phyloP scores from a whole-genome alignment of 37 sponge, comb jelly and placozoan genomes.

The Hormiphora californensis region DNA sequence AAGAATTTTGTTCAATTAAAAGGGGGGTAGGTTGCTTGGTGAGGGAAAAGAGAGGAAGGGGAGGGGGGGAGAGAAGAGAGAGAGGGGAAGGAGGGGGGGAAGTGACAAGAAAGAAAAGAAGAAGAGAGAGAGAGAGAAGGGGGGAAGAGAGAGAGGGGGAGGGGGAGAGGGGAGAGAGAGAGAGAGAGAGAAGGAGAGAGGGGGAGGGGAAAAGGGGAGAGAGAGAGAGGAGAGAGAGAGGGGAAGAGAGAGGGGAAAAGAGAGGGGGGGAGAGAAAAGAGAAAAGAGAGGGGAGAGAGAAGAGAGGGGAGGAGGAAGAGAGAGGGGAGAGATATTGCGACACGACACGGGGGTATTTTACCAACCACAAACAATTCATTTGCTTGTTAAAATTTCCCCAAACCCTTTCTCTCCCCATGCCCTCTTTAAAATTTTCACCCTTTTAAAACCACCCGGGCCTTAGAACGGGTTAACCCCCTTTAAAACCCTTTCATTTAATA shows the following conservation, averaged over 20 bases:
- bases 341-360: too few relatives aligned
- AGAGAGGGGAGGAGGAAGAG: background rate
- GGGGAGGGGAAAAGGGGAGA: background rate
- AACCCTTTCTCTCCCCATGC: too few relatives aligned
- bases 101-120: background rate
- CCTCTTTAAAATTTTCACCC: too few relatives aligned
- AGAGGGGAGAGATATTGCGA: too few relatives aligned
- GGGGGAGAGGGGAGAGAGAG: background rate
- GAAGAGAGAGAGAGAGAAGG: background rate
- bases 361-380: too few relatives aligned
- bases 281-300: background rate
- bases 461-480: too few relatives aligned
- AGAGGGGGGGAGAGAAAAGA: background rate
- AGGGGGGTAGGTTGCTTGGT: too few relatives aligned
- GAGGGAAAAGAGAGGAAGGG: too few relatives aligned
- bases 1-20: too few relatives aligned
- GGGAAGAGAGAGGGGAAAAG: background rate
- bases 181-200: background rate
- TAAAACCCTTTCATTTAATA: too few relatives aligned
- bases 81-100: conserved; percentile 12
- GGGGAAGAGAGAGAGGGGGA: background rate
- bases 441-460: too few relatives aligned
- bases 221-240: background rate
- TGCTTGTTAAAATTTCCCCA: too few relatives aligned
- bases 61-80: background rate